These are phyloP conservation scores for Coelopa frigida DNA, from an alignment of 1,140 invertebrate genomes.

Conservation along the genomic window DNA sequence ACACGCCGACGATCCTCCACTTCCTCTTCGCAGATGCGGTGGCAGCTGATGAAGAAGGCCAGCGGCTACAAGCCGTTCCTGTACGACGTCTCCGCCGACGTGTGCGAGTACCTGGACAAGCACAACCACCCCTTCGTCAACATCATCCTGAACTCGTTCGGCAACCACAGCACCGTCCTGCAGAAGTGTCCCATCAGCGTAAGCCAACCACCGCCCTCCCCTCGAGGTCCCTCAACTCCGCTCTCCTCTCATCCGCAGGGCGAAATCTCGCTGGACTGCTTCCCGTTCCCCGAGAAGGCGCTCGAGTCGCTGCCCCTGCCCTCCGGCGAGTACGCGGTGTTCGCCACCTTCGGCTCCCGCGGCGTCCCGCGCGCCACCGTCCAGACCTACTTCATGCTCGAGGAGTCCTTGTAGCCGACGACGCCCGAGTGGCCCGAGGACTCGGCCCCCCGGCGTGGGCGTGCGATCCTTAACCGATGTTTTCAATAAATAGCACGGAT, in stretches of 20 bases:
- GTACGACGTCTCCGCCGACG: slow-evolving; percentile 25
- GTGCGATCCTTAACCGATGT: no score
- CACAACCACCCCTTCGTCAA: slow-evolving; percentile 35
- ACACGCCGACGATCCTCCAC: neutral
- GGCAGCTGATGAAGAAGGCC: slow-evolving; percentile 30
- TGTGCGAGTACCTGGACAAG: slow-evolving; percentile 32
- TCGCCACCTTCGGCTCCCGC: slow-evolving; percentile 21
- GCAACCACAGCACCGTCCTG: slow-evolving; percentile 21
- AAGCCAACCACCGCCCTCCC: no score
- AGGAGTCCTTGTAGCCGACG: slow-evolving; percentile 15
- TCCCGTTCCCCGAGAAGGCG: slow-evolving; percentile 26
- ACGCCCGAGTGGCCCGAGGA: neutral
- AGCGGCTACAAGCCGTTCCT: slow-evolving; percentile 35
- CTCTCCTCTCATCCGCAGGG: no score
- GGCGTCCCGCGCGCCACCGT: slow-evolving; percentile 17
- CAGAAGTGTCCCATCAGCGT: slow-evolving; percentile 27
- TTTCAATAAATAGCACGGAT: no score
- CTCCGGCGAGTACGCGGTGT: slow-evolving; percentile 28
- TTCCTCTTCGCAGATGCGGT: slow-evolving; percentile 21
- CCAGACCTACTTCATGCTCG: slow-evolving; percentile 27
- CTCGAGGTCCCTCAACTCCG: no score
- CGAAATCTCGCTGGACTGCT: slow-evolving; percentile 23
- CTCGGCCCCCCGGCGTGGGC: no score
- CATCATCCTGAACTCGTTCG: slow-evolving; percentile 28
- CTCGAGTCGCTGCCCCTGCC: slow-evolving; percentile 25